Conservation (phyloP, 2,888 invertebrate genomes). For the Chironomus riparius region DNA sequence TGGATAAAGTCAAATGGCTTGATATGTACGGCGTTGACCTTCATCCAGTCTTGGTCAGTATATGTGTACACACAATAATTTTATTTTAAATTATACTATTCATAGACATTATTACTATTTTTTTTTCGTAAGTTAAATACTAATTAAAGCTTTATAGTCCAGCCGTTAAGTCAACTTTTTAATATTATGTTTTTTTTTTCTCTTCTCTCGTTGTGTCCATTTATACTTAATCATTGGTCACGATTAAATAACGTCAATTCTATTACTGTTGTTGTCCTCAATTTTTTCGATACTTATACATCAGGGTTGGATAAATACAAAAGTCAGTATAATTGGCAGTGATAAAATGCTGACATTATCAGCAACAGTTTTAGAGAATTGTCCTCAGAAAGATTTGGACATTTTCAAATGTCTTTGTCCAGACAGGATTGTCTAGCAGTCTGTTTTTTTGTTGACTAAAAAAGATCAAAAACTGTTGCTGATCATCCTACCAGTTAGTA, state of each 20-base stretch:
- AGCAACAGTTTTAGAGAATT: no score
- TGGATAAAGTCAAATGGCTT: conserved; percentile 97
- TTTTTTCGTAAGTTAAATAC: background rate
- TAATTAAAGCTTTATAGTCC: background rate
- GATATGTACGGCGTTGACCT: conserved; percentile 98
- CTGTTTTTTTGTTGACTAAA: no score
- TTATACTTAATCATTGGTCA: background rate
- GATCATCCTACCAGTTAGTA: no score
- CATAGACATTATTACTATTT: background rate
- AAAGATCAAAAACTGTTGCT: no score
- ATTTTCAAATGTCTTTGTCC: no score
- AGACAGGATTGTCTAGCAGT: no score
- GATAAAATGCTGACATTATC: no score
- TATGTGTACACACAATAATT: background rate
- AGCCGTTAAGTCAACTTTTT: background rate
- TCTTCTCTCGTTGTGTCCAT: background rate
- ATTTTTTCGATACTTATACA: background rate
- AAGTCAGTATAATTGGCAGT: no score
- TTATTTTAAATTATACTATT: background rate
- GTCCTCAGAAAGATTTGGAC: no score
- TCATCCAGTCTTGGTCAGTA: conserved; percentile 85
- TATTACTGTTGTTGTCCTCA: background rate
- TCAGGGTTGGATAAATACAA: no score
- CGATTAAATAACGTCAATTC: background rate
- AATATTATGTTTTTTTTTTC: background rate